Percentiles rank a stretch among this genome's conserved stretches.
Conservation (phyloP, 1,140 invertebrate genomes). For the Bombus fervidus region DNA sequence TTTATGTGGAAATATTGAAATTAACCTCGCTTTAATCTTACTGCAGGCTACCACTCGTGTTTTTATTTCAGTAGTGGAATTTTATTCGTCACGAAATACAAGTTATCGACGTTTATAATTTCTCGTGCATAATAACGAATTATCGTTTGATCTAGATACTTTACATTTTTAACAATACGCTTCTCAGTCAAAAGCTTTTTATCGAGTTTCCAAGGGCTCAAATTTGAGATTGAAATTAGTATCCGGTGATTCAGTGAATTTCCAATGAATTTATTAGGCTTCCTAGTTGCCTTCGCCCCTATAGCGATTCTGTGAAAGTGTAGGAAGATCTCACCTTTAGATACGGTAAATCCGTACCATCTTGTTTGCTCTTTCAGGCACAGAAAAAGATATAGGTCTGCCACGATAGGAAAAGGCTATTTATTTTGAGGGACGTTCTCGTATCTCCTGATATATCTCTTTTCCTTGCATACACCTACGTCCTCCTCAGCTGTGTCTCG, state of each 20-base stretch:
- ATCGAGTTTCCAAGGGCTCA: not conserved
- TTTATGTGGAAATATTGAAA: too few species aligned
- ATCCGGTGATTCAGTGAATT: not conserved
- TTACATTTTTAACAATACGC: not conserved
- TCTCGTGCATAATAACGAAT: too few species aligned
- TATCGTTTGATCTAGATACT: not conserved
- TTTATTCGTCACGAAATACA: too few species aligned
- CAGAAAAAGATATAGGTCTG: not conserved
- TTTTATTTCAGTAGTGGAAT: too few species aligned
- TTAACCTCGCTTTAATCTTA: too few species aligned
- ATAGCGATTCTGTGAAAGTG: not conserved
- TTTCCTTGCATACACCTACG: not conserved
- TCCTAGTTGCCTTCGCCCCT: not conserved
- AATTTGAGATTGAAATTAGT: not conserved
- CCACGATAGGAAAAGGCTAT: conserved; percentile 45
- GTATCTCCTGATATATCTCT: conserved; percentile 22
- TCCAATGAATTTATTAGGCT: not conserved
- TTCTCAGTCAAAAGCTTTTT: not conserved
- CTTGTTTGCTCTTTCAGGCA: conserved; percentile 33
- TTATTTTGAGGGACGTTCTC: conserved; percentile 44
- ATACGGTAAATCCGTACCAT: conserved; percentile 34
- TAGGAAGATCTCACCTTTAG: conserved; percentile 2
- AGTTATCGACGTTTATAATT: too few species aligned
- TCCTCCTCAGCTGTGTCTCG: not conserved
- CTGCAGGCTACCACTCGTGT: too few species aligned